Evolutionary conservation across 2,113 vertebrate genomes (phyloP), one percentile per base, ranked within the genome.

Genomic region (Phrynocephalus versicolor): DNA sequence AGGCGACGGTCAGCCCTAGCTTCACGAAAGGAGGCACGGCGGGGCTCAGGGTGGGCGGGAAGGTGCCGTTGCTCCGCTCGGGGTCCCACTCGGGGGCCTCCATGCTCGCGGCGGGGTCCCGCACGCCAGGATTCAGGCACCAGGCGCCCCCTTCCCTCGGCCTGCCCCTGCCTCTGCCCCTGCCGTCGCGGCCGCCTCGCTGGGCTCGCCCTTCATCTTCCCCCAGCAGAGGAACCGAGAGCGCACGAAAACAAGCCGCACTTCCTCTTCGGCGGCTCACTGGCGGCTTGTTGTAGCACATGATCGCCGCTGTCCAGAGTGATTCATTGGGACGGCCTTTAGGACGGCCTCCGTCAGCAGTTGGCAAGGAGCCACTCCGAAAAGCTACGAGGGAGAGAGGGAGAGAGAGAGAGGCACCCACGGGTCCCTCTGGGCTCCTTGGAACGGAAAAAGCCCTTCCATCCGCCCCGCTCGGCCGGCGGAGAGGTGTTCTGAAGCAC

Each of bases 1-100:
- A 99, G 91, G 96, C 98, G 88, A 96, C 95, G 1, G 98, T 99
- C 94, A 99, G 96, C 87, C 98, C 98, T 95, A 99, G 81, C 87
- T 97, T 98, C 91, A 98, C 98, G 91, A 95, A 98, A 3, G 97
- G 97, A 84, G 97, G 97, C 88, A 98, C 97, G 79, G 98, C 98
- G 18, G 98, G 98, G 72, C 95, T 98, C 94, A 99, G 94, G 60
- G 98, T 98, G 13, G 98, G 97, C 6, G 96, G 96, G 79, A 96
- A 94, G 82, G 97, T 97, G 92, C 95, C 95, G 90, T 98, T 98
- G 89, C 94, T 95, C 88, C 91, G 92, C 13, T n/a, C n/a, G n/a
- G 95, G 89, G 88, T 94, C 95, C 96, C 96, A 95, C 82, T 90
- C 94, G 78, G 86, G 87, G 91, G 93, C 92, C 92, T 93, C 95